These are phyloP conservation scores for Emydocephalus ijimae DNA, from an alignment of 2,113 vertebrate species.

Conservation along the genomic window DNA sequence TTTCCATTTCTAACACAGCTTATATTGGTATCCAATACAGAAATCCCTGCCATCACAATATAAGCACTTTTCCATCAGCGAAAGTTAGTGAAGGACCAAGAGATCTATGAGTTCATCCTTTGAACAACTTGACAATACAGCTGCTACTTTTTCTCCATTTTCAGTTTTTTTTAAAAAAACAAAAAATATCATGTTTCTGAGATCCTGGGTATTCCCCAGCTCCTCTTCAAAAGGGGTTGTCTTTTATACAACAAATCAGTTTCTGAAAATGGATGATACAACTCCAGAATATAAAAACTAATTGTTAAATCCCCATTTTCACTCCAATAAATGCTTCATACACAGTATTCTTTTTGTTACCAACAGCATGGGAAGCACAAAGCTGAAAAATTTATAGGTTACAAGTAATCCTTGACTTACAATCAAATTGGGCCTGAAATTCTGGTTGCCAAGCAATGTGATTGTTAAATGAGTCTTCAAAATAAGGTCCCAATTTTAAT, in stretches of 20 bases:
- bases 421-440: neutral
- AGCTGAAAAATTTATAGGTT: slow-evolving; percentile 74
- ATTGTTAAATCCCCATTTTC: slow-evolving; percentile 52
- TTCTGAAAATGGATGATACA: slow-evolving; percentile 21
- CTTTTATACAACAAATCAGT: slow-evolving; percentile 23
- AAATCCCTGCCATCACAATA: slow-evolving; percentile 66
- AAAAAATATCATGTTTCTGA: slow-evolving; percentile 50
- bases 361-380: slow-evolving; percentile 56
- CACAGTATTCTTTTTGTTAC: slow-evolving; percentile 32
- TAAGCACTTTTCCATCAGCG: slow-evolving; percentile 56
- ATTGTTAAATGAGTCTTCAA: neutral
- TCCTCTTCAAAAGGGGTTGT: neutral
- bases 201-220: slow-evolving; percentile 17
- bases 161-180: slow-evolving; percentile 68
- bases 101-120: slow-evolving; percentile 73
- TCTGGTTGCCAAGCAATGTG: neutral
- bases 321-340: slow-evolving; percentile 17
- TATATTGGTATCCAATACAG: slow-evolving; percentile 70
- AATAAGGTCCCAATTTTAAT: neutral
- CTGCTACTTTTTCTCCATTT: slow-evolving; percentile 58
- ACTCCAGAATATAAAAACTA: slow-evolving; percentile 32
- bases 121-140: slow-evolving; percentile 78
- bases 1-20: slow-evolving; percentile 52
- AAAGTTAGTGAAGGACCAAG: slow-evolving; percentile 53
- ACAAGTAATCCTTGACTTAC: neutral